Conservation (phyloP, 2,113 vertebrate genomes). For the Myotis brandtii region DNA sequence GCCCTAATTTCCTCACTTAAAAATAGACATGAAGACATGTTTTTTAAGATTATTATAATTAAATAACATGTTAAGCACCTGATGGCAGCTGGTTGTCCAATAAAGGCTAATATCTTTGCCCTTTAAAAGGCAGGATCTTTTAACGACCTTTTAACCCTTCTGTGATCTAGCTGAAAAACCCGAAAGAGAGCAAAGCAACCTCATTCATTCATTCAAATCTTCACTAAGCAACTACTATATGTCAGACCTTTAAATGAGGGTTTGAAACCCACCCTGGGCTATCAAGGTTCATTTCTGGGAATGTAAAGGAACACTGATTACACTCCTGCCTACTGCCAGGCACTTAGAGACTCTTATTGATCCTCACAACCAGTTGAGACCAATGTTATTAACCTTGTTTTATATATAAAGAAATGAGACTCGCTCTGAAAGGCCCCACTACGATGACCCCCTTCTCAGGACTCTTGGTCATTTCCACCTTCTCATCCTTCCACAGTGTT, state of each 20-base stretch:
- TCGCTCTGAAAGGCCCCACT: neutral
- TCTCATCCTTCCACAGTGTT: neutral
- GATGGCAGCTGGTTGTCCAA: neutral
- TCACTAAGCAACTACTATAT: neutral
- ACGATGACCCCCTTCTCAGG: neutral
- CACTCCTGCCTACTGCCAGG: neutral
- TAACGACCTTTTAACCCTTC: neutral
- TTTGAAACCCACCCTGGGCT: neutral
- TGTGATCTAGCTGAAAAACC: neutral
- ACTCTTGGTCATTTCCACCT: neutral
- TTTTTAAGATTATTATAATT: neutral
- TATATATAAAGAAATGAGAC: neutral
- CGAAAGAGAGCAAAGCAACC: neutral
- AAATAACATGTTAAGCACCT: neutral
- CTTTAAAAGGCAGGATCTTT: neutral
- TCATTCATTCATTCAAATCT: neutral
- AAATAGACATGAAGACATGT: neutral
- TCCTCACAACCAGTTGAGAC: neutral
- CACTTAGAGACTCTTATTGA: neutral
- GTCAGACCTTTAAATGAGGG: neutral
- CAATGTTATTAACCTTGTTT: neutral
- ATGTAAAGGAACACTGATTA: neutral
- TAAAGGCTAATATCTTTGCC: neutral
- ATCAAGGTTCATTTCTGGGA: neutral
- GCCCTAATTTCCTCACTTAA: neutral